phyloP scores from a whole-genome alignment of 2,888 invertebrate species.

The Chymomyza fuscimana region DNA sequence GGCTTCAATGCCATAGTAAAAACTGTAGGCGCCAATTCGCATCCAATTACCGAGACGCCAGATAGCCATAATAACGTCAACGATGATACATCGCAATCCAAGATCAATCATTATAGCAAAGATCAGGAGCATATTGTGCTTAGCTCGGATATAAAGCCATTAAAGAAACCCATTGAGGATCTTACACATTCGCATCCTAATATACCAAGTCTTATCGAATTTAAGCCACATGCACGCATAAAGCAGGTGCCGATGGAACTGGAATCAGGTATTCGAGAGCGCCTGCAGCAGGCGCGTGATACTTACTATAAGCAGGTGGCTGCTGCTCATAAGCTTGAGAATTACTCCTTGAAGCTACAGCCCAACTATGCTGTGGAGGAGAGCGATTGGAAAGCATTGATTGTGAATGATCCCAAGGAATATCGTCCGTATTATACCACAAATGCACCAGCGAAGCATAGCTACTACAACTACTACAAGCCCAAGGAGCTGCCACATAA shows the following conservation, averaged over 20 bases:
- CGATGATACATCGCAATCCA: constrained; percentile 78
- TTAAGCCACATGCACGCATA: constrained; percentile 77
- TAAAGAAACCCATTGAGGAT: constrained; percentile 75
- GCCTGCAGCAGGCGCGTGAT: constrained; percentile 64
- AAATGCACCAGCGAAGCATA: constrained; percentile 41
- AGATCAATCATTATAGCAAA: constrained; percentile 80
- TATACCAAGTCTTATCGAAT: constrained; percentile 77
- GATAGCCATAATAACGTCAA: constrained; percentile 61
- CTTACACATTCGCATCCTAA: constrained; percentile 76
- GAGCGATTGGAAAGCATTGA: constrained; percentile 76
- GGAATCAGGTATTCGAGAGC: constrained; percentile 70
- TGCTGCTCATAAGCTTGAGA: constrained; percentile 54
- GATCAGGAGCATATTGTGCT: constrained; percentile 79
- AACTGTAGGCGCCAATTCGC: constrained; percentile 79
- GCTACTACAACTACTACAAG: constrained; percentile 61
- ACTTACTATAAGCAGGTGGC: constrained; percentile 72
- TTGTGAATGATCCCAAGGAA: constrained; percentile 62
- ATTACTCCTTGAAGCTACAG: constrained; percentile 48
- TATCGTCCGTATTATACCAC: constrained; percentile 57
- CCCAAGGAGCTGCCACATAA: constrained; percentile 56
- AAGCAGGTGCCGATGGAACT: constrained; percentile 78
- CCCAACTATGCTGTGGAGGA: constrained; percentile 66
- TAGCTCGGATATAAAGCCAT: constrained; percentile 76
- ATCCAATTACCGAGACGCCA: constrained; percentile 77
- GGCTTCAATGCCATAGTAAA: constrained; percentile 83